Base-by-base conservation (phyloP, 2,113 vertebrate genomes). In the Nannobrachium achirus region DNA sequence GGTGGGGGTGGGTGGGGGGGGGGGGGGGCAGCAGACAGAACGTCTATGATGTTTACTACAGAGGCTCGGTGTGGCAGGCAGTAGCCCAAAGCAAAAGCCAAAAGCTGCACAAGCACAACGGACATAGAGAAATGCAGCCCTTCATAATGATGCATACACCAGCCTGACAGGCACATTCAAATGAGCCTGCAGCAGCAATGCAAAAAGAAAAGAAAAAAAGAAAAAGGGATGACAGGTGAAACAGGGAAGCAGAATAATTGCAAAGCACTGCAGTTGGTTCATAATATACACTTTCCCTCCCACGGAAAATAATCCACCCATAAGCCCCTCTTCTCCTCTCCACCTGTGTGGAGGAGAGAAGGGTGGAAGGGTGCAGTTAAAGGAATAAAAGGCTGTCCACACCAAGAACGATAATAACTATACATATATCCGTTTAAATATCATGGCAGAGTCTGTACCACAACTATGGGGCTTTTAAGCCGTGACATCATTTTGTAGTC, bases 11-110 rank as follows among this genome's bases (percentile, higher is more conserved):
- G 3, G 25, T 33, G 25, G 25, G 11, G 15, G 9, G 18, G 40
- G 25, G 3, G 25, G 3, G 25, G 25, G 11, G 15, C 7, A 15
- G 40, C 85, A 86, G 66, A 76, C 78, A 77, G 57, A 61, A 11
- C 40, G 15, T 68, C 69, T 79, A 25, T 63, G 73, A 78, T 59
- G 65, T 78, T 77, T 75, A 69, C 73, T 63, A 72, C 63, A 9
- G 42, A 63, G 58, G 56, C 66, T 50, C 50, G 38, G 7, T 61
- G 63, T 65, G 58, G 16, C 69, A 38, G 58, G 16, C 69, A 38
- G 44, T 0, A 46, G 51, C 82, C 57, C n/a, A 45, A 52, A 62
- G 71, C 33, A 58, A 18, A 50, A 78, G 51, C 51, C 46, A 38
- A 20, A 46, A 55, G 49, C 52, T 9, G 49, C 6, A n/a, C 20